A percentile compares a stretch with the other conserved stretches of the same genome.
These are phyloP conservation scores for Cryptotis parvus DNA, from an alignment of 2,113 vertebrate species.

Conservation along the genomic window DNA sequence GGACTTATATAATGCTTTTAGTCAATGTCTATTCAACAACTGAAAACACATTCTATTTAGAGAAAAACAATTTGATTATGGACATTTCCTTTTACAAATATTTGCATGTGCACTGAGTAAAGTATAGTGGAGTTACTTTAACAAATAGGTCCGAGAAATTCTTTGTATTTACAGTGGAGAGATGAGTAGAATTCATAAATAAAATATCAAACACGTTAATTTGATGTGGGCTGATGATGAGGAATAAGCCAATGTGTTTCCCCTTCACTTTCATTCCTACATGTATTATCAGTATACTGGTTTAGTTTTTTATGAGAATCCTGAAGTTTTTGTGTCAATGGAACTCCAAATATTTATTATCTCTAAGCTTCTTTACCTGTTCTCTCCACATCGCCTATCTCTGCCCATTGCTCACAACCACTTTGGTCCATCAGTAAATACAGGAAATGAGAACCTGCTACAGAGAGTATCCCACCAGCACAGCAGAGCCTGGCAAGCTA, in stretches of 20 bases:
- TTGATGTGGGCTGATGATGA: background rate
- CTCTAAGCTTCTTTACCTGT: no score
- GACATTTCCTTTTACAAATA: background rate
- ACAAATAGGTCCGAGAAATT: background rate
- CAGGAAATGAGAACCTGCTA: no score
- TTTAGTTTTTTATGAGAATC: no score
- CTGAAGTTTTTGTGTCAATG: no score
- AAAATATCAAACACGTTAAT: background rate
- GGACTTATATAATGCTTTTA: no score
- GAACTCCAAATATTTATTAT: no score
- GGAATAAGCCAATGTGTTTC: background rate
- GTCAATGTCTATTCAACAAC: background rate
- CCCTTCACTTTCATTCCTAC: accelerated
- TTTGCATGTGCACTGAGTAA: background rate
- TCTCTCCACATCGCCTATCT: no score
- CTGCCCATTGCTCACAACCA: no score
- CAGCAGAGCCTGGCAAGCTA: no score
- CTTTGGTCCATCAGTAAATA: no score
- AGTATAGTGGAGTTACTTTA: background rate
- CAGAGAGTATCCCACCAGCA: no score
- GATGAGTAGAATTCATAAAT: background rate
- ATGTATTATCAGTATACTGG: background rate
- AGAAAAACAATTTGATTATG: background rate
- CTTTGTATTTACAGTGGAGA: background rate
- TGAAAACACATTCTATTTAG: background rate